Conservation (phyloP, 2,888 invertebrate genomes). For the Mantis religiosa region DNA sequence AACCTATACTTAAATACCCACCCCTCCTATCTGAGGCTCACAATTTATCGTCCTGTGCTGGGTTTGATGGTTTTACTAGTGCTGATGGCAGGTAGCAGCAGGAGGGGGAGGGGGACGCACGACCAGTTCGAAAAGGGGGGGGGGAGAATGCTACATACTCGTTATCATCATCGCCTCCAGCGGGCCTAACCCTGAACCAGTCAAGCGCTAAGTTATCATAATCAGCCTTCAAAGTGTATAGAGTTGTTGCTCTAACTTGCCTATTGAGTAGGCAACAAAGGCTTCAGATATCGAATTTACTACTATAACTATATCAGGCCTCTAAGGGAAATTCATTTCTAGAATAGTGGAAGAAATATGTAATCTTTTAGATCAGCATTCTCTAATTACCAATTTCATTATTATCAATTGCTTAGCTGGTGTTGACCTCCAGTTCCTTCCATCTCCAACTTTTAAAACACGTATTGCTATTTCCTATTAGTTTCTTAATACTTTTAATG, state of each 20-base stretch:
- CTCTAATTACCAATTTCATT: neutral
- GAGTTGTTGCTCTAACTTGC: neutral
- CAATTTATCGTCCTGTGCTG: conserved; percentile 2
- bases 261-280: neutral
- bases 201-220: neutral
- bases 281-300: neutral
- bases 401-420: neutral
- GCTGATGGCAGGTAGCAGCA: conserved; percentile 4
- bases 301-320: neutral
- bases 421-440: no score
- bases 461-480: neutral
- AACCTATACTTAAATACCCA: conserved; percentile 16
- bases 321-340: neutral
- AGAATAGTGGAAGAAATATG: neutral
- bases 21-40: neutral
- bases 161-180: neutral
- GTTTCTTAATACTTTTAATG: neutral
- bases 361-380: neutral
- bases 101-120: neutral
- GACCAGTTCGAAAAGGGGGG: no score
- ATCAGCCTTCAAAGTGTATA: neutral
- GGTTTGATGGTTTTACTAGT: conserved; percentile 9
- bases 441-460: neutral
- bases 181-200: neutral
- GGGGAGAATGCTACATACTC: neutral